Conservation (phyloP, 2,888 invertebrate genomes). For the Calameuta idolon region DNA sequence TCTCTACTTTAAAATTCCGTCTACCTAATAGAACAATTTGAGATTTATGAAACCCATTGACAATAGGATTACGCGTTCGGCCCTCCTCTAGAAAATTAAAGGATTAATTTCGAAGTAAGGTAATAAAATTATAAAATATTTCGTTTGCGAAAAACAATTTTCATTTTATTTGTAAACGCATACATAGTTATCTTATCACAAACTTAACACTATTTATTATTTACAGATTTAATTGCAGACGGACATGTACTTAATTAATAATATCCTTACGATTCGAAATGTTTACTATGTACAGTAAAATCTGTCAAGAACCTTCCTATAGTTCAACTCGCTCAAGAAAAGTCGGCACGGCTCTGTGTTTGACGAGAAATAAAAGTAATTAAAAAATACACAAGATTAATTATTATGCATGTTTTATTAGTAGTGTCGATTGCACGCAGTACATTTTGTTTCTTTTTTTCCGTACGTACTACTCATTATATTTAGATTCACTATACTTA, state of each 20-base stretch:
- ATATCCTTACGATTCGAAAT: not conserved
- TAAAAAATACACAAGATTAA: conserved; percentile 9
- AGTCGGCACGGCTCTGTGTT: not conserved
- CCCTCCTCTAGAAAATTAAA: not conserved
- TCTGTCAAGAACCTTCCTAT: not conserved
- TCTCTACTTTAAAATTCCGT: not conserved
- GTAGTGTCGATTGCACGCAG: conserved; percentile 6
- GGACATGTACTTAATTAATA: not conserved
- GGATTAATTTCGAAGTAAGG: not conserved
- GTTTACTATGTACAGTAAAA: not conserved
- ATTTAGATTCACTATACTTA: conserved; percentile 19
- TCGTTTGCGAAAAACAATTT: not conserved
- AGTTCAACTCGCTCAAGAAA: not conserved
- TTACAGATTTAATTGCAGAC: not conserved
- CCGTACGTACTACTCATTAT: not conserved
- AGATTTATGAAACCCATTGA: not conserved
- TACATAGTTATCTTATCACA: not conserved
- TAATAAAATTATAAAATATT: not conserved
- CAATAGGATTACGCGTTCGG: not conserved
- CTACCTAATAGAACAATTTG: not conserved
- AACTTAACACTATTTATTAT: not conserved
- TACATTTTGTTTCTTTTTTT: not conserved
- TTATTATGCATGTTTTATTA: conserved; percentile 2
- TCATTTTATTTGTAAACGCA: not conserved
- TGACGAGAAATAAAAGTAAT: conserved; percentile 17